A percentile compares a stretch with the other conserved stretches of the same genome.
These are phyloP conservation scores for Todiramphus saurophagus DNA, from an alignment of 2,113 vertebrate species.

Conservation along the genomic window DNA sequence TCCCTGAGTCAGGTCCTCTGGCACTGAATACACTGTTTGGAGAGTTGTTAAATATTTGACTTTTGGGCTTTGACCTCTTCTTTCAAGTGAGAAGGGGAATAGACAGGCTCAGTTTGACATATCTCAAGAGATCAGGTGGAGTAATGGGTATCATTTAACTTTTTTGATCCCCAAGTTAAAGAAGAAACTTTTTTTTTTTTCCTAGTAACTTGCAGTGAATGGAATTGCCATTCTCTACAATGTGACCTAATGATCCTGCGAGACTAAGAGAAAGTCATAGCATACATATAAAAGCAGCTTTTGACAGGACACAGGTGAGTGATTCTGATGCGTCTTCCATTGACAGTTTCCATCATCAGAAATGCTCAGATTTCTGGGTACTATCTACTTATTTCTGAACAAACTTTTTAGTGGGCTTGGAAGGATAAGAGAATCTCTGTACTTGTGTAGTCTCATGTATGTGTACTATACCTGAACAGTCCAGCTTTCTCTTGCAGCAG, in stretches of 20 bases:
- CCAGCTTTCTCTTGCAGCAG: neutral
- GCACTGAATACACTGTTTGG: neutral
- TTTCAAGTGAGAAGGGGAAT: neutral
- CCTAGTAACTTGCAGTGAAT: neutral
- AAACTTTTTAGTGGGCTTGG: neutral
- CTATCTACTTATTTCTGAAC: neutral
- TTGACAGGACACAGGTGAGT: neutral
- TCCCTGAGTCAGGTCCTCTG: neutral
- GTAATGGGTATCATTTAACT: neutral
- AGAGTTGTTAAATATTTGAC: constrained; percentile 28
- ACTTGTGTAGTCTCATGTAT: neutral
- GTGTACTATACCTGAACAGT: neutral
- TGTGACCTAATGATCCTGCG: neutral
- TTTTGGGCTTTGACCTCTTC: neutral
- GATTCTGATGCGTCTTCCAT: neutral
- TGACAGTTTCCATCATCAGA: neutral
- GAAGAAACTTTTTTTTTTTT: neutral
- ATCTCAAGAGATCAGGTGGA: neutral
- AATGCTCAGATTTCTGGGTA: neutral
- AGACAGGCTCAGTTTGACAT: neutral
- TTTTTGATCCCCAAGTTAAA: neutral
- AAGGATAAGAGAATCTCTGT: neutral
- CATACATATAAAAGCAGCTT: neutral
- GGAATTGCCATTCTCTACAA: neutral
- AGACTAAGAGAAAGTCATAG: neutral